These are phyloP conservation scores for Danionella dracula DNA, from an alignment of 2,797 vertebrate species.

Conservation along the genomic window DNA sequence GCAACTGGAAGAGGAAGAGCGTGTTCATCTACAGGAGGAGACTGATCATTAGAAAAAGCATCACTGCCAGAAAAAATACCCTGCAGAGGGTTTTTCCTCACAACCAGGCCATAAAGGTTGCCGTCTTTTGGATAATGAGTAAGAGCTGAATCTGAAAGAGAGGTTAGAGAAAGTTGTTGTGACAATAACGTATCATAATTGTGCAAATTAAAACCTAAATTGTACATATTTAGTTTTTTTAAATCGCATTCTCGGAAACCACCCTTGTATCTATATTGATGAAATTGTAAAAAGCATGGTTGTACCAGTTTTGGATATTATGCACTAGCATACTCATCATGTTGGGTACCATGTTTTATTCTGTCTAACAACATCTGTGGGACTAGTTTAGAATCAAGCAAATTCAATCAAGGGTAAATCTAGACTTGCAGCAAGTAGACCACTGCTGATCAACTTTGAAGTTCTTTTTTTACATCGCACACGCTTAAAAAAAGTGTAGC, in stretches of 20 bases:
- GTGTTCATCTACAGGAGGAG: constrained; percentile 32
- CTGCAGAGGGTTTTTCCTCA: constrained; percentile 91
- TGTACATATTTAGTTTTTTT: no score
- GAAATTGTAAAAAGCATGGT: no score
- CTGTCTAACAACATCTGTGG: constrained; percentile 32
- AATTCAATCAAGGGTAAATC: constrained; percentile 25
- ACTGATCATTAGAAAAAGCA: constrained; percentile 73
- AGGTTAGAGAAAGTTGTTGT: background rate
- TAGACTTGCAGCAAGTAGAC: background rate
- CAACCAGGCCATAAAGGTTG: constrained; percentile 89
- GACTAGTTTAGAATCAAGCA: background rate
- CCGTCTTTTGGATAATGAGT: constrained; percentile 92
- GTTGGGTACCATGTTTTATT: constrained; percentile 14
- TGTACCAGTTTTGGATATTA: background rate
- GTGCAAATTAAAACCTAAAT: no score
- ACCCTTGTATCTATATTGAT: no score
- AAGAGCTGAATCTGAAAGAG: constrained; percentile 80
- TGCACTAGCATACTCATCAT: background rate
- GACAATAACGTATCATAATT: no score
- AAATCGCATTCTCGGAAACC: no score
- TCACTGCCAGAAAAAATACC: constrained; percentile 75
- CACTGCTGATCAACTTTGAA: background rate
- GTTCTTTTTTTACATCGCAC: background rate
- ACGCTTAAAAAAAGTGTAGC: background rate
- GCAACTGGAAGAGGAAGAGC: constrained; percentile 52